Evolutionary conservation across 2,797 vertebrate genomes (phyloP), one percentile per base, ranked within the genome.

Genomic region (Vultur gryphus): DNA sequence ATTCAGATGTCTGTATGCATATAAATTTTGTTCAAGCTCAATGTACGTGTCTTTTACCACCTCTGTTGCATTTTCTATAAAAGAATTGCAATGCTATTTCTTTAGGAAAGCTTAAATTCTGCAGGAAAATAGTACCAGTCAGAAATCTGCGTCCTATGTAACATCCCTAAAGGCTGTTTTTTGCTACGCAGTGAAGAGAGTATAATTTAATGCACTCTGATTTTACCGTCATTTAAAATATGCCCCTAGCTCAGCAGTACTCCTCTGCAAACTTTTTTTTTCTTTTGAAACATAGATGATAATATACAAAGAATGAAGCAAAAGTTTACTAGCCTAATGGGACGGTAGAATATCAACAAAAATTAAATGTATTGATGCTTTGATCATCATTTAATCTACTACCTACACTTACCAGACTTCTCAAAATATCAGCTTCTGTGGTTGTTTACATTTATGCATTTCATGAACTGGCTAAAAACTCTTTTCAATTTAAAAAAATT

Each of bases 151-250:
- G 39, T 85, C 37, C 85, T 84, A 1, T 49, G 76, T 79, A 76
- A 81, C 43, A 67, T 85, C 65, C 58, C 91, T 83, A 49, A 71
- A 81, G 87, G 93, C 72, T 92, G 37, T 48, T 89, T 93, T 79
- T 87, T 29, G 57, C 52, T 91, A 91, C 91, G 78, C 79, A 90
- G 33, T 70, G 61, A 94, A 91, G 44, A n/a, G 43, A 85, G 49
- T 82, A 88, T 95, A 89, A 93, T 84, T 65, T 94, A 90, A 95
- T 94, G 61, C 52, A 46, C 46, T 80, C 46, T 88, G 90, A 93
- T 96, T 87, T 94, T 86, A 67, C 87, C 24, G 23, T 92, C 86
- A 77, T 82, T 95, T 95, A 96, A 96, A 97, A 91, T 93, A 95
- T 70, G 91, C 85, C 75, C 83, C 19, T 49, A 90, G 57, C 84